phyloP scores from a whole-genome alignment of 1,140 invertebrate genomes.

The Drosophila simulans region DNA sequence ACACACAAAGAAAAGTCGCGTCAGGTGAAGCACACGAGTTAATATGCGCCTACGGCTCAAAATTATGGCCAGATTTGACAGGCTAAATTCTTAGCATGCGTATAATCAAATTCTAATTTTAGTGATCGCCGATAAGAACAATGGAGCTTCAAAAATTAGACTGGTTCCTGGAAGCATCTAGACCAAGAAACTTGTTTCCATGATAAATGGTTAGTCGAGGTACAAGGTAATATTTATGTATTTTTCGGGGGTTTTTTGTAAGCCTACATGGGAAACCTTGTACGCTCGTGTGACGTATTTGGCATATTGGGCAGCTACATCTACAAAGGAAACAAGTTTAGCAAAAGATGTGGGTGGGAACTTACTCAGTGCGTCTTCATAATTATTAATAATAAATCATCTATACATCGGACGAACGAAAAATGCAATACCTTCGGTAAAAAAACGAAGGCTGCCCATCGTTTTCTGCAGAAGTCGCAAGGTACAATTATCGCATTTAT shows the following conservation, averaged over 20 bases:
- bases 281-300: slow-evolving; percentile 15
- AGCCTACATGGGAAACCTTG: slow-evolving; percentile 32
- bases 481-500: neutral
- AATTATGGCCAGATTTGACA: slow-evolving; percentile 4
- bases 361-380: slow-evolving; percentile 12
- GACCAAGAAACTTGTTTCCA: slow-evolving; percentile 30
- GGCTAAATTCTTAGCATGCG: neutral
- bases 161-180: slow-evolving; percentile 31
- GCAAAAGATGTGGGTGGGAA: slow-evolving; percentile 14
- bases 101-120: slow-evolving; percentile 23
- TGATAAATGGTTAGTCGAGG: slow-evolving; percentile 24
- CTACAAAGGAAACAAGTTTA: slow-evolving; percentile 4
- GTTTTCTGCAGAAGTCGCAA: slow-evolving; percentile 1
- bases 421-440: neutral
- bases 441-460: slow-evolving; percentile 13
- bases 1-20: neutral
- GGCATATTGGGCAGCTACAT: slow-evolving; percentile 4
- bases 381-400: slow-evolving; percentile 19
- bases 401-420: neutral
- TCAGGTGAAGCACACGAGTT: slow-evolving; percentile 8
- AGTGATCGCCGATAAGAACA: slow-evolving; percentile 11
- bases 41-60: slow-evolving; percentile 22
- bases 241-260: slow-evolving; percentile 36
- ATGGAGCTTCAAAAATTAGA: slow-evolving; percentile 1
- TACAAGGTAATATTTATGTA: slow-evolving; percentile 17